These are phyloP conservation scores for Neria commutata DNA, from an alignment of 2,888 invertebrate species.

Conservation along the genomic window DNA sequence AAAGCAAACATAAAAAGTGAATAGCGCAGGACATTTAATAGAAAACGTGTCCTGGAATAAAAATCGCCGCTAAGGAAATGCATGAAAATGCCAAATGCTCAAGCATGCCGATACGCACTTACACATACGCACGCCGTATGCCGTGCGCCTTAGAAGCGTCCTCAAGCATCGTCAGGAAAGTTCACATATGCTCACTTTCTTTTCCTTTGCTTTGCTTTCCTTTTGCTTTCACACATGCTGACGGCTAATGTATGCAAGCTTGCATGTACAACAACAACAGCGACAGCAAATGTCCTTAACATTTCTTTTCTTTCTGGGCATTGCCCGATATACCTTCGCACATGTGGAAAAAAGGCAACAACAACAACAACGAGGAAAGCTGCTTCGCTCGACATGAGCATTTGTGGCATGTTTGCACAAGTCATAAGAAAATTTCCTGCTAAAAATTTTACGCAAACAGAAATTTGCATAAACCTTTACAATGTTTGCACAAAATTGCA, in stretches of 20 bases:
- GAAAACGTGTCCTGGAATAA: slow-evolving; percentile 59
- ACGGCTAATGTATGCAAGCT: slow-evolving; percentile 22
- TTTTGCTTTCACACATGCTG: not conserved
- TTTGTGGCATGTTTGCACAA: slow-evolving; percentile 6
- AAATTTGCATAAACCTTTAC: slow-evolving; percentile 33
- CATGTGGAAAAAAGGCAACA: slow-evolving; percentile 11
- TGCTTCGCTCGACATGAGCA: not conserved
- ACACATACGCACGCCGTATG: slow-evolving; percentile 7
- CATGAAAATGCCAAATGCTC: slow-evolving; percentile 45
- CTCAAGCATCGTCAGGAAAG: not conserved
- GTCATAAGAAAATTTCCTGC: slow-evolving; percentile 15
- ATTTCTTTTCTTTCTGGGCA: slow-evolving; percentile 17
- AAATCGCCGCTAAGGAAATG: slow-evolving; percentile 59
- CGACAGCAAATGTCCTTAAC: slow-evolving; percentile 29
- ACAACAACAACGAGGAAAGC: not conserved
- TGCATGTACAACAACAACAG: not conserved
- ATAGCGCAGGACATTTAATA: slow-evolving; percentile 47
- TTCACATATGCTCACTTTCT: not conserved
- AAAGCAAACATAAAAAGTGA: slow-evolving; percentile 20
- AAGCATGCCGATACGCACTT: slow-evolving; percentile 1
- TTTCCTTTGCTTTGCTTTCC: not conserved
- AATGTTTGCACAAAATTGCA: slow-evolving; percentile 26
- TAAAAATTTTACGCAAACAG: slow-evolving; percentile 16
- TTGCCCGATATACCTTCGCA: slow-evolving; percentile 18
- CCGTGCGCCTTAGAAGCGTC: not conserved